Evolutionary conservation across 2,888 invertebrate genomes (phyloP), one percentile per base, ranked within the genome.

Genomic region (Hipparchia semele): DNA sequence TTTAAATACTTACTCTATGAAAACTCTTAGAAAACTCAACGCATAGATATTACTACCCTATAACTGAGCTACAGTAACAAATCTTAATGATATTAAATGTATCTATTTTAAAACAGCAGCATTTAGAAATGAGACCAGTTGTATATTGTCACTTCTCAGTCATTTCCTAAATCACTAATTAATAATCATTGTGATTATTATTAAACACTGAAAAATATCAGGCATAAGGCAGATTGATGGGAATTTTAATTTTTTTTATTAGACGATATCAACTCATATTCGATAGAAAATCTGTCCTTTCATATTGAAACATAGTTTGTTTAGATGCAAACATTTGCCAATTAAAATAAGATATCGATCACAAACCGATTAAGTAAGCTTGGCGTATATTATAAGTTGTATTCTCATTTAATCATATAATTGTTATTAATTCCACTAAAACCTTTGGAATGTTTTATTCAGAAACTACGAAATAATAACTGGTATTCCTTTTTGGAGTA

Each of bases 131-230:
- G 86, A 89, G 88, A 89, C 89, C 90, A 85, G 86, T 85, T 83
- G 83, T 83, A 87, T 92, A 92, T 93, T 93, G 92, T 93, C 92
- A 80, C 84, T 82, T 82, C 84, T 93, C 93, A 93, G 92, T 93
- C 92, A 84, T 85, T 87, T 84, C 82, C 83, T 88, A 90, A 68
- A 71, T 68, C 69, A 64, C 71, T 75, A 75, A 23, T 23, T 23
- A 70, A 61, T 67, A 68, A 65, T 73, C 59, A 71, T 68, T 67
- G 49, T 58, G 45, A 58, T 49, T n/a, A 62, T 51, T 61, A 56
- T 45, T 33, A 6, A 56, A 56, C 54, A n/a, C 2, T 12, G 33
- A 53, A 51, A 9, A 53, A 5, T 59, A 59, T 33, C 6, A 23
- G 6, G 7, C 13, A 23, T 23, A 59, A 9, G 9, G 8, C 33